Evolutionary conservation across 1,140 invertebrate species (phyloP), one percentile per base, ranked within the genome.

Genomic region (Drosophila rufa): DNA sequence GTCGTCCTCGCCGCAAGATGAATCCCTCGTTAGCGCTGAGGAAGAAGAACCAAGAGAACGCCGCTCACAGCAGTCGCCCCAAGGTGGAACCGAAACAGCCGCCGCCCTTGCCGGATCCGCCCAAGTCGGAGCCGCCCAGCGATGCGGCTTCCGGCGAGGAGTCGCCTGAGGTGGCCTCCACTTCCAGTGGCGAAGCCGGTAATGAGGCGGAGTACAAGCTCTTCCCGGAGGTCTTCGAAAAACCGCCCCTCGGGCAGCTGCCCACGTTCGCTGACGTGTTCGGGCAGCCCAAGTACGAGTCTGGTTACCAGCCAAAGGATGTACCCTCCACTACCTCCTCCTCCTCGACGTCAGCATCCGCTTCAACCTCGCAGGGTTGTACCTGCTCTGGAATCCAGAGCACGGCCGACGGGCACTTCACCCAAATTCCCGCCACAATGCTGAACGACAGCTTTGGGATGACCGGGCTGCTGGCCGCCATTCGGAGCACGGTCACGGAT

Each of bases 261-360:
- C 84, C 84, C 40, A 90, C 85, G 3, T 89, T 66, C 27, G 19
- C 73, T 1, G 85, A 89, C 30, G 22, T 89, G 15, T 89, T 89
- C 30, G 84, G 85, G 5, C 80, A 89, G 45, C 66, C 70, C 3
- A 56, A 68, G 9, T 69, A 78, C 11, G 51, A n/a, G 42, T 30
- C 19, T 9, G 58, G 55, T 43, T 11, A 42, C 57, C 15, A 59
- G 8, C 11, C 25, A 12, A 57, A 55, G 15, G 17, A 69, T 0
- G 8, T n/a, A 14, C 22, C 65, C 3, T 11, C 17, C 1, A 64
- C 30, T 8, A 6, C 50, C 5, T 53, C 27, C 5, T 14, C 46
- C 12, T 43, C 36, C 30, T 14, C 58, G 6, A 62, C 15, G 9
- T n/a, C 59, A 7, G 19, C 40, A 0, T 2, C 33, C 3, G 6